Base-by-base conservation (phyloP, 2,797 vertebrate genomes). In the Pangasius djambal region DNA sequence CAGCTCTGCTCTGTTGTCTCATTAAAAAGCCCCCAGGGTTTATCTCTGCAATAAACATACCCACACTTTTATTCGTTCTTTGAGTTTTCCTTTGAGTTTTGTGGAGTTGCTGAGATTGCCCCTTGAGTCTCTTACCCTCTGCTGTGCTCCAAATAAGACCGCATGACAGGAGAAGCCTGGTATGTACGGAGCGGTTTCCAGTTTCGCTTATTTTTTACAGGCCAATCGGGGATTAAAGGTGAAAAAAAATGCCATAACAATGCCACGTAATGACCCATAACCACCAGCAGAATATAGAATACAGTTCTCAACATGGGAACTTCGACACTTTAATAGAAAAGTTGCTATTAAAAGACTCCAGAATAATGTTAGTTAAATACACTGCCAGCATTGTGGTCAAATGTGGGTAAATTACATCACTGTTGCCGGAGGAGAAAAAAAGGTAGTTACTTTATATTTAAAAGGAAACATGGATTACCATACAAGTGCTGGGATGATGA, bases 141-240 rank as follows among this genome's bases (percentile, higher is more conserved):
- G 18, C 22, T 31, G 10, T n/a, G 22, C 63, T 87, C 77, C 67
- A 50, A 83, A 88, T 83, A 50, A 63, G 57, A 83, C 75, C 25
- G 22, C 61, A 81, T 89, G 88, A 89, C 88, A 82, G 70, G 31
- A 89, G 78, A 31, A 52, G 59, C 40, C 40, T 79, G 89, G 81
- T 85, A 87, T 87, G 89, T 22, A 48, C 31, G n/a, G 57, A 57
- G 61, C 15, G 22, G 88, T 37, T 84, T 85, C 70, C 40, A 77
- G 61, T 70, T 79, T 55, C 5, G 1, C 57, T 85, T 8, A 8
- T 9, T 55, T 28, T 48, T 65, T 31, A 18, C 52, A 63, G 79
- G 34, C 65, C 1, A 16, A 84, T n/a, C 44, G n/a, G n/a, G 20
- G 82, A 10, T 67, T 34, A 40, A 78, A 82, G 1, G 8, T 57